Conservation (phyloP, 2,113 vertebrate species). For the Sceloporus tristichus region DNA sequence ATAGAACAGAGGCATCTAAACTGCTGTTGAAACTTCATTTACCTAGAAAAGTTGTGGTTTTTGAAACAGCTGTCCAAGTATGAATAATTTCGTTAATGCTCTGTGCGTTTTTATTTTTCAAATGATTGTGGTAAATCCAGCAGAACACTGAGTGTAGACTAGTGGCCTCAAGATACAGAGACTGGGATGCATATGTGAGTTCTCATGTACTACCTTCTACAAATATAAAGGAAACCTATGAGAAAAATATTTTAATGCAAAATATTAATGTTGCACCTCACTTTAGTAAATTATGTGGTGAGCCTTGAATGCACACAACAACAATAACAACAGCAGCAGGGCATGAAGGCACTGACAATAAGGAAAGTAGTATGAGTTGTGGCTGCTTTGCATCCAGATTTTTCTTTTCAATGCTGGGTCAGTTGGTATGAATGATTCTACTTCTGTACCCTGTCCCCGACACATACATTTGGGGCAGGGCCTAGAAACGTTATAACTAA, state of each 20-base stretch:
- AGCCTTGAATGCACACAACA: background rate
- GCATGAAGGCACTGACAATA: no score
- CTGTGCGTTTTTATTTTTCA: background rate
- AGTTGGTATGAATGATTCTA: no score
- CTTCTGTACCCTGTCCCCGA: no score
- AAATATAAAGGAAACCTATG: conserved; percentile 11
- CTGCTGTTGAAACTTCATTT: background rate
- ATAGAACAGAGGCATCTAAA: no score
- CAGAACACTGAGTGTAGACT: conserved; percentile 44
- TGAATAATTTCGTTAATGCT: conserved; percentile 2
- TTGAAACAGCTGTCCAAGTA: background rate
- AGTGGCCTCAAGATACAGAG: conserved; percentile 25
- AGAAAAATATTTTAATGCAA: conserved; percentile 20
- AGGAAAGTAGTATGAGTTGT: no score
- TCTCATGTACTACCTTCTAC: fast-evolving
- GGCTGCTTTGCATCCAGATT: no score
- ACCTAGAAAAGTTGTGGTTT: background rate
- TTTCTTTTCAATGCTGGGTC: no score
- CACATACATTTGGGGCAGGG: no score
- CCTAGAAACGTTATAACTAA: no score
- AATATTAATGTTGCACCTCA: background rate
- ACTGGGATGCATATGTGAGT: background rate
- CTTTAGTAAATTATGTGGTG: conserved; percentile 19
- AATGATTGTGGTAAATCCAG: conserved; percentile 37
- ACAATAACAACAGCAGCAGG: no score